A percentile compares a stretch with the other conserved stretches of the same genome.
These are phyloP conservation scores for Drosophila mojavensis DNA, from an alignment of 1,140 invertebrate species.

Conservation along the genomic window DNA sequence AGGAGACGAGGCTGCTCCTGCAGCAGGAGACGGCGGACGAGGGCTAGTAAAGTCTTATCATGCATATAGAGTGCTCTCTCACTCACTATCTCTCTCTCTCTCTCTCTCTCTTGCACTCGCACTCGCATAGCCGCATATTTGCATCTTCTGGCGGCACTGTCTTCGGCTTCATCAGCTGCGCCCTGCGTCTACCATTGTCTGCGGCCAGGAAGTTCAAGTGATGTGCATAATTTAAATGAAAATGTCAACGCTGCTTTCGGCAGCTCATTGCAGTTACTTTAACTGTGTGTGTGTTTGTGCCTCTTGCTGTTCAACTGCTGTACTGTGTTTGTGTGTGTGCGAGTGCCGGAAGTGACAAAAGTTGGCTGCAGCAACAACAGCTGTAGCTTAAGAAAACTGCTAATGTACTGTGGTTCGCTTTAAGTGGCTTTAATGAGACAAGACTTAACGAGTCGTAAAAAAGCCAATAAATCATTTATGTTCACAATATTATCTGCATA, in stretches of 20 bases:
- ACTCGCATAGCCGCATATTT: too few species aligned
- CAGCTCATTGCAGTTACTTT: conserved; percentile 75
- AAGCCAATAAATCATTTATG: background rate
- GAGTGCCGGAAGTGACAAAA: conserved; percentile 65
- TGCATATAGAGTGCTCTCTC: conserved; percentile 12
- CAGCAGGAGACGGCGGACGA: background rate
- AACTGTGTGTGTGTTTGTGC: conserved; percentile 7
- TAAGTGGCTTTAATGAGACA: conserved; percentile 66
- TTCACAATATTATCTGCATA: too few species aligned
- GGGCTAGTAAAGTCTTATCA: conserved; percentile 51
- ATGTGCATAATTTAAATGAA: conserved; percentile 83
- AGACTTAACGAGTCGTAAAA: background rate
- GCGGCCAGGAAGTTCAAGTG: conserved; percentile 72
- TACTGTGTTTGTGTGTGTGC: conserved; percentile 14
- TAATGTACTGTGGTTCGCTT: conserved; percentile 56
- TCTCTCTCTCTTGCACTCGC: too few species aligned
- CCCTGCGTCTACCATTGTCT: conserved; percentile 26
- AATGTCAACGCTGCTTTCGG: conserved; percentile 80
- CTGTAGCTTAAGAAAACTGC: conserved; percentile 1
- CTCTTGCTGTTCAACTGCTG: conserved; percentile 15
- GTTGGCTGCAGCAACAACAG: conserved; percentile 32
- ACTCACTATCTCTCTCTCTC: too few species aligned
- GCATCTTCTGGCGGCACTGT: too few species aligned
- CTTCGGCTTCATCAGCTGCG: conserved; percentile 33
- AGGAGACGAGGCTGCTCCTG: background rate